phyloP scores from a whole-genome alignment of 2,797 vertebrate species.

The Phoeniculus purpureus region DNA sequence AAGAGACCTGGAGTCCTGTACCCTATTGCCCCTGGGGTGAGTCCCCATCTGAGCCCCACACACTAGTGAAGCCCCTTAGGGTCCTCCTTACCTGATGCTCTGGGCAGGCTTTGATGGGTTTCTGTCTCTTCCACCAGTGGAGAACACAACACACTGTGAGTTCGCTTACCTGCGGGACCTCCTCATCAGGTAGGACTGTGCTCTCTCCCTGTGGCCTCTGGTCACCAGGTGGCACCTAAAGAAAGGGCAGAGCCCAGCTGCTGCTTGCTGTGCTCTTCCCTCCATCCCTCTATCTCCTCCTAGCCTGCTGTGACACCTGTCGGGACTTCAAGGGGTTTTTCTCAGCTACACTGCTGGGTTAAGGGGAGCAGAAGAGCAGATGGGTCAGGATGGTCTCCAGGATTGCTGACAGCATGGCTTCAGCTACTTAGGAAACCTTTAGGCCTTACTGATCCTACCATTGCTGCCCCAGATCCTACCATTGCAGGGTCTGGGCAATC shows the following conservation, averaged over 20 bases:
- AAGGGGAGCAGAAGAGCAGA: neutral
- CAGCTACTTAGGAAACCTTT: neutral
- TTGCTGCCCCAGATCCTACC: fast-evolving
- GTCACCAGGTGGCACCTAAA: conserved; percentile 7
- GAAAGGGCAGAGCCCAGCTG: neutral
- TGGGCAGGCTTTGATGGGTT: neutral
- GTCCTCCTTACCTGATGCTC: neutral
- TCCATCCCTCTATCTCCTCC: neutral
- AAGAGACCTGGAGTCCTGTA: neutral
- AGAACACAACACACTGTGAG: conserved; percentile 96
- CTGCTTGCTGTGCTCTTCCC: neutral
- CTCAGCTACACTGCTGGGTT: neutral
- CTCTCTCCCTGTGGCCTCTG: neutral
- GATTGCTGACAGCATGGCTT: neutral
- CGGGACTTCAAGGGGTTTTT: neutral
- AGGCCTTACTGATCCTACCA: neutral
- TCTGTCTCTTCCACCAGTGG: conserved; percentile 81
- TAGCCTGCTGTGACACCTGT: neutral
- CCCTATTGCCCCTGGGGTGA: fast-evolving
- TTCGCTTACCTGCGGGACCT: conserved; percentile 96
- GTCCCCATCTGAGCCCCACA: neutral
- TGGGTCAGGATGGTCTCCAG: neutral
- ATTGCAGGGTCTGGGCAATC: fast-evolving
- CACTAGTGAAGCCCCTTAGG: fast-evolving
- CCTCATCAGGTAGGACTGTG: conserved; percentile 86